Conservation (phyloP, 2,888 invertebrate genomes). For the Cryptus viduatorius region DNA sequence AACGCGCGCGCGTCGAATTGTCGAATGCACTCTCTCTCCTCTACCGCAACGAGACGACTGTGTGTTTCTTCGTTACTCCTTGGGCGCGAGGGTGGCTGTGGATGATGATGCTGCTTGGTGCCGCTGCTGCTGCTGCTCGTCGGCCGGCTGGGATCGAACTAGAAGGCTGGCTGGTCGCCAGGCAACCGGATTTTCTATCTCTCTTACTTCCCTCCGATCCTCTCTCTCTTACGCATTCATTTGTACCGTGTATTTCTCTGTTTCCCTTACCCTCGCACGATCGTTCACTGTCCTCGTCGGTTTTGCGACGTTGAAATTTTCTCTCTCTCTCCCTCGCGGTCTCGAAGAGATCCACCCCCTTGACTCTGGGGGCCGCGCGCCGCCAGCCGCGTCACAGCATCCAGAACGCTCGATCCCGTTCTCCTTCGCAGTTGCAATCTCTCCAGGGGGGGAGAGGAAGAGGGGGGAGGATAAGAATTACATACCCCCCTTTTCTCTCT, state of each 20-base stretch:
- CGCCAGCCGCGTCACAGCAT: background rate
- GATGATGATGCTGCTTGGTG: constrained; percentile 66
- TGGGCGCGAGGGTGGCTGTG: constrained; percentile 63
- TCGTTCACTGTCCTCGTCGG: background rate
- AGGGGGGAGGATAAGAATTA: background rate
- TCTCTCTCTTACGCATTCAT: constrained; percentile 55
- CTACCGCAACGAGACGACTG: constrained; percentile 54
- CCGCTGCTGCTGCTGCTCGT: constrained; percentile 73
- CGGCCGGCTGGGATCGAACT: constrained; percentile 84
- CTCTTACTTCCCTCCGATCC: constrained; percentile 65
- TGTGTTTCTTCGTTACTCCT: constrained; percentile 50
- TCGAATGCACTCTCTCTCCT: constrained; percentile 53
- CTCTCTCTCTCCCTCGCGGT: background rate
- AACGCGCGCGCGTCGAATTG: constrained; percentile 25
- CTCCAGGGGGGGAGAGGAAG: background rate
- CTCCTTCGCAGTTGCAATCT: constrained; percentile 6
- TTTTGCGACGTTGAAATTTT: background rate
- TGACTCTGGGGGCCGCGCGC: background rate
- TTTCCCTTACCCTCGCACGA: constrained; percentile 2
- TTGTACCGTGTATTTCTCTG: constrained; percentile 28
- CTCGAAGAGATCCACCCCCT: constrained; percentile 20
- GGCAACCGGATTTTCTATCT: constrained; percentile 81
- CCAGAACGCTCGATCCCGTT: background rate
- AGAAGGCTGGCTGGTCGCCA: constrained; percentile 84
- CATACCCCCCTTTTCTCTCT: background rate